Base-by-base conservation (phyloP, 2,113 vertebrate genomes). In the Oriolus oriolus region DNA sequence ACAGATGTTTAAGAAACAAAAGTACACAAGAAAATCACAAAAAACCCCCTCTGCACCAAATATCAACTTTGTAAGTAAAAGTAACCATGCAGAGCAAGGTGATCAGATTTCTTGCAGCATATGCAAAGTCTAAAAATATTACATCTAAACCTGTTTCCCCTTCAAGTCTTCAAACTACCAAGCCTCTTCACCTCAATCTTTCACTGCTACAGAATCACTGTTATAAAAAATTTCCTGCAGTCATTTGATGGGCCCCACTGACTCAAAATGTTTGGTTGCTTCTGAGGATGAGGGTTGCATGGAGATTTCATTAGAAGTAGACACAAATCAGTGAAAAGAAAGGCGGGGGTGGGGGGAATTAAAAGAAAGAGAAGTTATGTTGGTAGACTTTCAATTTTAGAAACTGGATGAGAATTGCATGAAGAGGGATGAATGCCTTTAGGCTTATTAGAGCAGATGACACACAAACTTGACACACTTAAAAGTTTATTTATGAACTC, bases 1-100 rank as follows among this genome's bases (percentile, higher is more conserved):
- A 45, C 19, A n/a, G 22, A 53, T 42, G 6, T 68, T 84, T 41
- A 44, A 45, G 50, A 45, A 28, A 60, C 8, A 69, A 30, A 93
- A 69, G 4, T 6, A 78, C n/a, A 18, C 17, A 85, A 70, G 3
- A 65, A 78, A 87, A 84, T 54, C 8, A 30, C 27, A 74, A 71
- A 69, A 44, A 69, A 11, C 0, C 22, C n/a, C 7, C 0, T 19
- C 31, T 35, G 13, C 21, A 28, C 7, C 2, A 49, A 87, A 80
- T 79, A 15, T 9, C 52, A 66, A 15, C 6, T 77, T 64, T 45
- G 0, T 49, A 74, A 66, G 37, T 76, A 27, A 28, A 71, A 81
- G 22, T 7, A 84, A 19, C 24, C 13, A 54, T 4, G 53, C 39
- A 80, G 42, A 16, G 39, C 21, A 70, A 31, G 2, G 49, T 49